Percentiles rank a stretch among this genome's conserved stretches.
Conservation (phyloP, 2,888 invertebrate species). For the Gnatocerus cornutus region DNA sequence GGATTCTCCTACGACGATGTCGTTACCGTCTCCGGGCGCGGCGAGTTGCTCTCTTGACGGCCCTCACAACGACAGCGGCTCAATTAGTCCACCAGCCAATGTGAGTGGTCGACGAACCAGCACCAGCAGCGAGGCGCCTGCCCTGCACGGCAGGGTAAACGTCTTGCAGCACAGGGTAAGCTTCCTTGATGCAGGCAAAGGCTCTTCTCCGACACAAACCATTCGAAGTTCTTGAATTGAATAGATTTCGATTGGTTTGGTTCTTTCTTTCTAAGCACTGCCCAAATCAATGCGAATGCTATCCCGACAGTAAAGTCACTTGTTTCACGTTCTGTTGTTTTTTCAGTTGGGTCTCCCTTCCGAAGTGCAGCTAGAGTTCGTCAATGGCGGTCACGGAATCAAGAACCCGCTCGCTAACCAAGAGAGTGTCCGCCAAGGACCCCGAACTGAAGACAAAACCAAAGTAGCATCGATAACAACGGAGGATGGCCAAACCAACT, state of each 20-base stretch:
- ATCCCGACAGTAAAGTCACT: conserved; percentile 54
- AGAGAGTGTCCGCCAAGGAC: conserved; percentile 77
- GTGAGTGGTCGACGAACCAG: conserved; percentile 80
- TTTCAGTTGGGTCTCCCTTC: conserved; percentile 89
- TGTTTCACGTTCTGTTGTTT: conserved; percentile 57
- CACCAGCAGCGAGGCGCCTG: conserved; percentile 73
- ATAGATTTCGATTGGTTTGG: not conserved
- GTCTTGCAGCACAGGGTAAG: conserved; percentile 93
- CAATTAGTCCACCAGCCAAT: conserved; percentile 80
- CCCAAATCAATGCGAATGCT: conserved; percentile 71
- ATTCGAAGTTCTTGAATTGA: not conserved
- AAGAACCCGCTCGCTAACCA: conserved; percentile 93
- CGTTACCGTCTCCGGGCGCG: conserved; percentile 84
- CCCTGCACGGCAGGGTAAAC: conserved; percentile 76
- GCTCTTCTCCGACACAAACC: conserved; percentile 32
- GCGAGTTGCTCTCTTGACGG: conserved; percentile 81
- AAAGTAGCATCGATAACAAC: conserved; percentile 72
- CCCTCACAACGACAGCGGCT: conserved; percentile 75
- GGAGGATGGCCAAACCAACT: conserved; percentile 84
- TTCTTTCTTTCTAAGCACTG: conserved; percentile 53
- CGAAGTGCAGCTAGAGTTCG: conserved; percentile 93
- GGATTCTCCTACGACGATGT: conserved; percentile 84
- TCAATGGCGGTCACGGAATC: conserved; percentile 97
- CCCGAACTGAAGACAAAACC: conserved; percentile 77
- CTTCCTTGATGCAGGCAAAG: conserved; percentile 73